These are phyloP conservation scores for Palythoa caribaeorum DNA, from an alignment of 92 coral and sea anemone species.

Conservation along the genomic window DNA sequence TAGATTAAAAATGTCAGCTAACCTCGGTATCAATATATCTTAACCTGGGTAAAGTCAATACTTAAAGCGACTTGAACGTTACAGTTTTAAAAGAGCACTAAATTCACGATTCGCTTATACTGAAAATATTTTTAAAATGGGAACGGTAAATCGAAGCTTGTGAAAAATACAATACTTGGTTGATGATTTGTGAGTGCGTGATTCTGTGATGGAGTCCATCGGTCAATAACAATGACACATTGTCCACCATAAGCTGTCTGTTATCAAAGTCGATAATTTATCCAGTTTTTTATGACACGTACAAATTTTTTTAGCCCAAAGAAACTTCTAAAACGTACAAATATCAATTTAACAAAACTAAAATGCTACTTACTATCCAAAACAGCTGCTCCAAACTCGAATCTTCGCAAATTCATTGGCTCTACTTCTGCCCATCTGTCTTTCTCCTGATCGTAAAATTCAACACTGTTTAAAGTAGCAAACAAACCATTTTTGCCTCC, in stretches of 20 bases:
- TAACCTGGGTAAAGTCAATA: background rate
- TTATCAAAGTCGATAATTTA: background rate
- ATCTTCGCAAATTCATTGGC: conserved; percentile 86
- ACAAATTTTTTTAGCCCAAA: background rate
- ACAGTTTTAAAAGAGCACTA: no score
- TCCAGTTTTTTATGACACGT: background rate
- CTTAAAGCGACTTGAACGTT: no score
- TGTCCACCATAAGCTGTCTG: background rate
- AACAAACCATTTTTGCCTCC: conserved; percentile 95
- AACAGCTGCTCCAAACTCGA: conserved; percentile 93
- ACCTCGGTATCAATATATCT: background rate
- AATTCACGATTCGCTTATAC: no score
- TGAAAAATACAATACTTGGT: background rate
- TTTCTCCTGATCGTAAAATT: conserved; percentile 76
- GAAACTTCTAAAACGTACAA: conserved; percentile 8
- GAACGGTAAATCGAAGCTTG: background rate
- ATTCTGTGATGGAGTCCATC: background rate
- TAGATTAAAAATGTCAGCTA: background rate
- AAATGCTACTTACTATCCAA: conserved; percentile 71
- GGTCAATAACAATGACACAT: conserved; percentile 26
- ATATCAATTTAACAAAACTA: background rate
- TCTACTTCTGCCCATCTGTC: conserved; percentile 81
- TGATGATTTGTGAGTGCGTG: background rate
- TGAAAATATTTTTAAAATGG: background rate
- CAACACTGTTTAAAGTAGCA: conserved; percentile 92